phyloP scores from a whole-genome alignment of 2,888 invertebrate species.

The Thymelicus acteon region DNA sequence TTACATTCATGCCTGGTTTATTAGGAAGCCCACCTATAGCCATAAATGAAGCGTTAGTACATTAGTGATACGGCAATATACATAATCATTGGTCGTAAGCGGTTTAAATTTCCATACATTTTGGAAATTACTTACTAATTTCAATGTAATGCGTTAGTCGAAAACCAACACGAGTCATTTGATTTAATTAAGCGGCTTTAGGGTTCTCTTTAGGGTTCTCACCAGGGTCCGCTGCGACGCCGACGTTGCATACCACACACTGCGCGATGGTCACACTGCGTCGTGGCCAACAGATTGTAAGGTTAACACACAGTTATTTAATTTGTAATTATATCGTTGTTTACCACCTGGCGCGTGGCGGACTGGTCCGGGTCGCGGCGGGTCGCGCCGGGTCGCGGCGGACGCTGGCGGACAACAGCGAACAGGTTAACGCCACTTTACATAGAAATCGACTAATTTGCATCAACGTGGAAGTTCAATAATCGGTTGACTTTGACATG shows the following conservation, averaged over 20 bases:
- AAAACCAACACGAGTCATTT: not conserved
- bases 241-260: slow-evolving; percentile 4
- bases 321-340: slow-evolving; percentile 17
- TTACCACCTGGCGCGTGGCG: slow-evolving; percentile 16
- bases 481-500: slow-evolving; percentile 24
- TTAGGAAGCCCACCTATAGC: too few species aligned
- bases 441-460: slow-evolving; percentile 26
- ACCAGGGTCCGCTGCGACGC: not conserved
- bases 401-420: slow-evolving; percentile 6
- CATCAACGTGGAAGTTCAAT: slow-evolving; percentile 19
- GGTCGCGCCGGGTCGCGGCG: not conserved
- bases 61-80: too few species aligned
- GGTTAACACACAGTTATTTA: slow-evolving; percentile 12
- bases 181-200: not conserved
- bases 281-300: slow-evolving; percentile 12
- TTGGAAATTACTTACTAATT: not conserved
- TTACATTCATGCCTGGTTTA: too few species aligned
- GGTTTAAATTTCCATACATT: slow-evolving; percentile 3
- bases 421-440: slow-evolving; percentile 15
- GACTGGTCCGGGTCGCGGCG: too few species aligned
- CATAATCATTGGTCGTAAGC: not conserved
- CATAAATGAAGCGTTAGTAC: too few species aligned
- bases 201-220: slow-evolving; percentile 10
- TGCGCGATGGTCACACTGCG: not conserved
- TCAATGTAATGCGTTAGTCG: not conserved